These are phyloP conservation scores for Deilephila porcellus DNA, from an alignment of 2,888 invertebrate species.

Conservation along the genomic window DNA sequence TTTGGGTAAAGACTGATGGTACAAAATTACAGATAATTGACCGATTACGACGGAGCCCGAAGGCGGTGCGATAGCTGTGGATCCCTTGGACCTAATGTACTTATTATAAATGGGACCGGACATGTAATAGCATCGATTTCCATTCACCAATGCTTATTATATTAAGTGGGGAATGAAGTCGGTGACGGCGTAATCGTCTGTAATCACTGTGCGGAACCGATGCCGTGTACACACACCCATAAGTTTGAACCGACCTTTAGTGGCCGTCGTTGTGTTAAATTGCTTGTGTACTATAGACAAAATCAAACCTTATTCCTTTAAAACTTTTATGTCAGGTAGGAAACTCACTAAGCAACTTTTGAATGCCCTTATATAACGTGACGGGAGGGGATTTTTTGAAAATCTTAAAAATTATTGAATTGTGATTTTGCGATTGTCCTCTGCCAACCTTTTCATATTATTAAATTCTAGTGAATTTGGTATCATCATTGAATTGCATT, in stretches of 20 bases:
- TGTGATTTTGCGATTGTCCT: too few species aligned
- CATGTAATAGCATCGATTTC: conserved; percentile 82
- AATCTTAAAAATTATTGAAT: too few species aligned
- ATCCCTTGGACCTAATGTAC: conserved; percentile 67
- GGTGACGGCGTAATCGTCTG: conserved; percentile 80
- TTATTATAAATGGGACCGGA: conserved; percentile 80
- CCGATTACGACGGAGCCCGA: conserved; percentile 74
- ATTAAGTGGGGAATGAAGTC: conserved; percentile 81
- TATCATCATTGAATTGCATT: too few species aligned
- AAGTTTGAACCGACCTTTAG: conserved; percentile 36
- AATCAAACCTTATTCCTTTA: neutral
- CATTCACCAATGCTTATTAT: conserved; percentile 82
- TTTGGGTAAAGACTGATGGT: conserved; percentile 80
- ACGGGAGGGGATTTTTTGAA: too few species aligned
- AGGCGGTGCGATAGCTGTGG: conserved; percentile 52
- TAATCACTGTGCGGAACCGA: conserved; percentile 70
- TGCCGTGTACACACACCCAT: conserved; percentile 32
- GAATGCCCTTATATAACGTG: too few species aligned
- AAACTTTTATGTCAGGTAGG: too few species aligned
- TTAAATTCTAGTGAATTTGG: too few species aligned
- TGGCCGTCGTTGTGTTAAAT: conserved; percentile 3
- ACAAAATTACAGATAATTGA: conserved; percentile 83
- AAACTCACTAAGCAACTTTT: neutral
- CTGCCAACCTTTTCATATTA: too few species aligned
- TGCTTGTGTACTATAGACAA: neutral